Percentiles rank a stretch among this genome's conserved stretches.
phyloP scores from a whole-genome alignment of 2,113 vertebrate species.

The Ivindomyrus marchei region DNA sequence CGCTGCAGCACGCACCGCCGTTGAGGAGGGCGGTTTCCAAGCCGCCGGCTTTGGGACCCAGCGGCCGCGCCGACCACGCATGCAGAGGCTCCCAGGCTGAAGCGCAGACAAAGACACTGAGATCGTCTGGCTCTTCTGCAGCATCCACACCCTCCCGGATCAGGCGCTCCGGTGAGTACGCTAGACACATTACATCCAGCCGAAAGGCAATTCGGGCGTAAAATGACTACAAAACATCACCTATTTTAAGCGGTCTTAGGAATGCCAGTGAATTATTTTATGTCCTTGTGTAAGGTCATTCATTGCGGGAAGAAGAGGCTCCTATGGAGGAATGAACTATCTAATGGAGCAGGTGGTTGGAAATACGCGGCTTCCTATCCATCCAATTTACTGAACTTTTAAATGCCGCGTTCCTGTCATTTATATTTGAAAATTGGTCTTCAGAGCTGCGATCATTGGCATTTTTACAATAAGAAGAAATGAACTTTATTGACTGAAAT shows the following conservation, averaged over 20 bases:
- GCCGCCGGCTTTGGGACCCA: constrained; percentile 60
- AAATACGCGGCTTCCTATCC: not conserved
- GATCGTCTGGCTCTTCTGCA: constrained; percentile 56
- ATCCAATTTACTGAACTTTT: not conserved
- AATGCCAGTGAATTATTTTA: not conserved
- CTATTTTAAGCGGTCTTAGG: not conserved
- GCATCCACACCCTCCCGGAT: constrained; percentile 53
- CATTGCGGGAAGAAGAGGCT: not conserved
- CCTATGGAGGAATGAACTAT: constrained; percentile 5
- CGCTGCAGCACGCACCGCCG: not conserved
- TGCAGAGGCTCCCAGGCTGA: constrained; percentile 43
- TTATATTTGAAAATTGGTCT: not conserved
- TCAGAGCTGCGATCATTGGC: not conserved
- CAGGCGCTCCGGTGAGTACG: constrained; percentile 55
- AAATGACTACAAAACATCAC: not conserved
- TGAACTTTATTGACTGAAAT: not conserved
- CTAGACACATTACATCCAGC: constrained; percentile 11
- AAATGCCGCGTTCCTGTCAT: not conserved
- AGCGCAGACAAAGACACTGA: constrained; percentile 58
- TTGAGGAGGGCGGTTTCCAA: not conserved
- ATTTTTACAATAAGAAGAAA: not conserved
- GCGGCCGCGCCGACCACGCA: constrained; percentile 42
- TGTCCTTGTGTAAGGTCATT: constrained; percentile 15
- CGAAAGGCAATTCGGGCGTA: not conserved
- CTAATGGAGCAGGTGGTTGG: constrained; percentile 18